Evolutionary conservation across 1,140 invertebrate genomes (phyloP).

Genomic region (Drosophila tani): DNA sequence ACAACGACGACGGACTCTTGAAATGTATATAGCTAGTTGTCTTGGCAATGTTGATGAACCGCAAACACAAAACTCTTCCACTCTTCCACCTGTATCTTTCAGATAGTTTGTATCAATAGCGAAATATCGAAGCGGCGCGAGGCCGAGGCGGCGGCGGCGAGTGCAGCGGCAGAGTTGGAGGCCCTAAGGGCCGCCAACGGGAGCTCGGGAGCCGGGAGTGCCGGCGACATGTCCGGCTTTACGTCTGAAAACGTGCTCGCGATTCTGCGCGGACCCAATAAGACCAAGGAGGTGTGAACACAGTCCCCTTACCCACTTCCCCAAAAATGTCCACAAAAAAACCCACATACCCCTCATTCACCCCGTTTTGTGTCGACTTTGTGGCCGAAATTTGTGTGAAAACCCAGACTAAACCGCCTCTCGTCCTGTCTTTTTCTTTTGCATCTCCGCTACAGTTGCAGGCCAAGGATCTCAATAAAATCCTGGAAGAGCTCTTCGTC

Average conservation of each 20-base stretch:
- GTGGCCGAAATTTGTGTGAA: conserved; percentile 24
- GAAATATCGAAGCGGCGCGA: conserved; percentile 65
- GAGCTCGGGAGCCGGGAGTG: neutral
- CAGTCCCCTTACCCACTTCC: neutral
- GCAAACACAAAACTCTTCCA: conserved; percentile 66
- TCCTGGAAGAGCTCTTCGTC: conserved; percentile 54
- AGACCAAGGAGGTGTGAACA: conserved; percentile 54
- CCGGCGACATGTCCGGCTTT: conserved; percentile 38
- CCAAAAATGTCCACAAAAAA: neutral
- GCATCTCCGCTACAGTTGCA: conserved; percentile 55
- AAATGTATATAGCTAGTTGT: conserved; percentile 30
- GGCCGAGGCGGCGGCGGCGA: conserved; percentile 49
- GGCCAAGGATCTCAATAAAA: conserved; percentile 48
- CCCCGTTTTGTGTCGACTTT: conserved; percentile 18
- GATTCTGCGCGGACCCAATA: conserved; percentile 40
- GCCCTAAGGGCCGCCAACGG: conserved; percentile 5
- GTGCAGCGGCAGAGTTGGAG: conserved; percentile 15
- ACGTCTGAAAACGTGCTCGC: conserved; percentile 48
- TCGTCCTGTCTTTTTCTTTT: conserved; percentile 41
- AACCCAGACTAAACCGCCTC: conserved; percentile 52
- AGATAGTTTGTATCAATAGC: conserved; percentile 81
- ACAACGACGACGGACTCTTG: conserved; percentile 16
- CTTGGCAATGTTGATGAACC: conserved; percentile 70
- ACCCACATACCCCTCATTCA: neutral
- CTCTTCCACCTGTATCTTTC: conserved; percentile 67